These are phyloP conservation scores for Aphodius sticticus DNA, from an alignment of 2,888 invertebrate species.

Conservation along the genomic window DNA sequence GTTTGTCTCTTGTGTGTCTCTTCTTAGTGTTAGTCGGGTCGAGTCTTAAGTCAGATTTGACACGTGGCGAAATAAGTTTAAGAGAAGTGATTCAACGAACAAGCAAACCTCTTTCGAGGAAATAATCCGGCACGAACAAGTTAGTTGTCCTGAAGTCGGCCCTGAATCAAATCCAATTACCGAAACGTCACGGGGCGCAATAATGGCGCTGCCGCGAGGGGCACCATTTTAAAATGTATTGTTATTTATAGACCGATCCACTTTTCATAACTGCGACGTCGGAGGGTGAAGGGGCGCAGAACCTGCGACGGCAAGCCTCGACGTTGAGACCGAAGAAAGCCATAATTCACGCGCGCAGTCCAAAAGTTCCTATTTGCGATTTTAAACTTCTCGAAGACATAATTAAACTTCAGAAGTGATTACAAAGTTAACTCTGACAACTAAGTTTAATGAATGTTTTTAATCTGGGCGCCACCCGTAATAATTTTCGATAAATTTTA, in stretches of 20 bases:
- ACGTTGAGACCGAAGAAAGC: slow-evolving; percentile 20
- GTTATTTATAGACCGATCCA: slow-evolving; percentile 29
- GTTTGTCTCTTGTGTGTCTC: no score
- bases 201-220: neutral
- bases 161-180: slow-evolving; percentile 25
- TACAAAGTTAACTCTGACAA: slow-evolving; percentile 51
- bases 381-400: slow-evolving; percentile 47
- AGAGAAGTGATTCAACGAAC: neutral
- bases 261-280: slow-evolving; percentile 23
- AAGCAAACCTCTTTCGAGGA: neutral
- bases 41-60: neutral
- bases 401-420: slow-evolving; percentile 52
- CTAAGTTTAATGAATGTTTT: slow-evolving; percentile 42
- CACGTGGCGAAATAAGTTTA: neutral
- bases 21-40: neutral
- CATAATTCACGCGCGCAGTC: slow-evolving; percentile 28
- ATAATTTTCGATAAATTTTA: slow-evolving; percentile 28
- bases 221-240: slow-evolving; percentile 30
- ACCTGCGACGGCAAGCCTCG: slow-evolving; percentile 12
- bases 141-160: neutral
- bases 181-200: slow-evolving; percentile 5
- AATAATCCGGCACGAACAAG: neutral
- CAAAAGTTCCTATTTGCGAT: slow-evolving; percentile 45
- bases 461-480: slow-evolving; percentile 27
- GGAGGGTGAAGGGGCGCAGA: neutral